These are phyloP conservation scores for Apteryx owenii DNA, from an alignment of 2,113 vertebrate species.

Conservation along the genomic window DNA sequence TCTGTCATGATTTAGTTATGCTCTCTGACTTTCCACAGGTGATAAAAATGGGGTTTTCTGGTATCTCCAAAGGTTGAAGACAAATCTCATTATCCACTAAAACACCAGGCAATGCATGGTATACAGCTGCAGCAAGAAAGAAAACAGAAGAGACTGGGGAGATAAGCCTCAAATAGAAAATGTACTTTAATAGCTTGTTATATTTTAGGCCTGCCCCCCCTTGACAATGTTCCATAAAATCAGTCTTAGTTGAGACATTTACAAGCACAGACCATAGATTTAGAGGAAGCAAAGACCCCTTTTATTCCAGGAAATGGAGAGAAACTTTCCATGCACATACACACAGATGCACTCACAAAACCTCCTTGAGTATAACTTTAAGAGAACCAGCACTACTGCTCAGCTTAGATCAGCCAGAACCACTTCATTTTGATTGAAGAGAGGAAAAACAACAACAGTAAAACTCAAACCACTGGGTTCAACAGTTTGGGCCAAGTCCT, in stretches of 20 bases:
- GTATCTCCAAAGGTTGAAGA: not conserved
- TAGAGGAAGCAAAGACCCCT: not conserved
- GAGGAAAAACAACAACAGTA: slow-evolving; percentile 75
- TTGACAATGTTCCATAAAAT: not conserved
- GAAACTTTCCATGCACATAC: not conserved
- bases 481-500: slow-evolving; percentile 68
- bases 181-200: not conserved
- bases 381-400: slow-evolving; percentile 43
- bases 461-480: slow-evolving; percentile 65
- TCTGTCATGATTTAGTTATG: not conserved
- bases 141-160: not conserved
- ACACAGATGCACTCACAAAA: not conserved
- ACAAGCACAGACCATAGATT: slow-evolving; percentile 15
- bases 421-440: slow-evolving; percentile 60
- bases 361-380: slow-evolving; percentile 25
- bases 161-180: not conserved
- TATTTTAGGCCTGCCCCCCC: not conserved
- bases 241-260: slow-evolving; percentile 14
- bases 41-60: not conserved
- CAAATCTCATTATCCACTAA: not conserved
- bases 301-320: slow-evolving; percentile 59
- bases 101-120: not conserved
- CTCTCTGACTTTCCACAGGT: not conserved
- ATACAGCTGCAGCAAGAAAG: not conserved
- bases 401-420: slow-evolving; percentile 26